Conservation (phyloP, 2,888 invertebrate species). For the Drosophila multiciliata region DNA sequence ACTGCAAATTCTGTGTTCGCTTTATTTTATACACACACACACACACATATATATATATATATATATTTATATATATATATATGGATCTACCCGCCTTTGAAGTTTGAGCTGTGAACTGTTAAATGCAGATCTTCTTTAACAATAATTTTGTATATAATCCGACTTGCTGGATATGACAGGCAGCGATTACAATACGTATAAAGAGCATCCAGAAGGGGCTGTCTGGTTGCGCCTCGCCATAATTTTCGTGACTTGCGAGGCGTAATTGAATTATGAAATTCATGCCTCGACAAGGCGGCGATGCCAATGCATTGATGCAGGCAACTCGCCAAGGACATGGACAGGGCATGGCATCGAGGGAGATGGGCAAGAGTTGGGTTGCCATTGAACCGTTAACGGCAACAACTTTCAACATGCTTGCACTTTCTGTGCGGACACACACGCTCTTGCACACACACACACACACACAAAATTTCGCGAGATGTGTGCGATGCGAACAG, state of each 20-base stretch:
- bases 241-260: conserved; percentile 29
- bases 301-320: conserved; percentile 41
- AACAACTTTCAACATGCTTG: conserved; percentile 52
- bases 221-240: conserved; percentile 13
- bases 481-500: conserved; percentile 17
- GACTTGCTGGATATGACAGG: not conserved
- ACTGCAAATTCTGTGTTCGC: not conserved
- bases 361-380: conserved; percentile 16
- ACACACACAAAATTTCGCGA: not conserved
- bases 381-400: conserved; percentile 65
- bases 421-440: conserved; percentile 39
- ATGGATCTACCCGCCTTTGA: not conserved
- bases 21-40: too few relatives aligned
- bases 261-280: conserved; percentile 72
- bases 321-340: conserved; percentile 38
- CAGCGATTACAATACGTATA: not conserved
- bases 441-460: not conserved
- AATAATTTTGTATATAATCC: not conserved
- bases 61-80: not conserved
- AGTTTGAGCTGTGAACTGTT: not conserved
- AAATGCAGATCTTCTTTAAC: not conserved
- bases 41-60: not conserved
- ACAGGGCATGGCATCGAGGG: conserved; percentile 6
- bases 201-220: conserved; percentile 17
- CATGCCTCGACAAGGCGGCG: conserved; percentile 43